phyloP scores from a whole-genome alignment of 2,888 invertebrate species.

The Amitus sp. region DNA sequence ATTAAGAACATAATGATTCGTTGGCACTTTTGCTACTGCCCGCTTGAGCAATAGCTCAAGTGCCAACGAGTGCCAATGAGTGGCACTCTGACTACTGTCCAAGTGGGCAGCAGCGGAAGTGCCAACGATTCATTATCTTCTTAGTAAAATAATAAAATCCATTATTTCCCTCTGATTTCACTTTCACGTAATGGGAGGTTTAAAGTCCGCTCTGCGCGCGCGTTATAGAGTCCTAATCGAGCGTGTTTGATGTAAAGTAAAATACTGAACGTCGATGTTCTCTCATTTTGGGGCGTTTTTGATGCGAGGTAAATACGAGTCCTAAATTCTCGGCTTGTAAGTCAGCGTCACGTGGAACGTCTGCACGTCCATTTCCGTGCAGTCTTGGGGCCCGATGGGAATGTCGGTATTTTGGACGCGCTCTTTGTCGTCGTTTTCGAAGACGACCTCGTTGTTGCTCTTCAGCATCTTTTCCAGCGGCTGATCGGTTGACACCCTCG shows the following conservation, averaged over 20 bases:
- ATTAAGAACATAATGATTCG: too few species aligned
- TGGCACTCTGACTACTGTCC: too few species aligned
- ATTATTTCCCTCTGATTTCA: too few species aligned
- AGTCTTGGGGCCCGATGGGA: conserved; percentile 62
- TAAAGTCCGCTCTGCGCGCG: too few species aligned
- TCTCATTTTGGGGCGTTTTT: not conserved
- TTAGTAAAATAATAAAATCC: too few species aligned
- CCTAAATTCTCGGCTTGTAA: conserved; percentile 68
- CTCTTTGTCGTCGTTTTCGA: conserved; percentile 46
- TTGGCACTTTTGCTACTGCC: too few species aligned
- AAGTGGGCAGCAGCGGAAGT: too few species aligned
- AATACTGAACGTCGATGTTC: not conserved
- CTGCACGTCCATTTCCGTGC: conserved; percentile 68
- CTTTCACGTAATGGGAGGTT: too few species aligned
- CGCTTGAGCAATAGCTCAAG: too few species aligned
- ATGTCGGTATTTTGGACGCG: conserved; percentile 40
- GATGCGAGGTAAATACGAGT: not conserved
- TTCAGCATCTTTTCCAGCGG: conserved; percentile 54
- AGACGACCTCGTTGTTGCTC: conserved; percentile 49
- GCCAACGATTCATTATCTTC: too few species aligned
- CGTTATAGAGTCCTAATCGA: too few species aligned
- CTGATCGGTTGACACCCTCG: conserved; percentile 49
- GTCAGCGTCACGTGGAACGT: conserved; percentile 68
- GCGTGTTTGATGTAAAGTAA: not conserved
- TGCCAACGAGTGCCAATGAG: too few species aligned